Evolutionary conservation across 2,888 invertebrate genomes (phyloP), one percentile per base, ranked within the genome.

Genomic region (Parnassius smintheus): DNA sequence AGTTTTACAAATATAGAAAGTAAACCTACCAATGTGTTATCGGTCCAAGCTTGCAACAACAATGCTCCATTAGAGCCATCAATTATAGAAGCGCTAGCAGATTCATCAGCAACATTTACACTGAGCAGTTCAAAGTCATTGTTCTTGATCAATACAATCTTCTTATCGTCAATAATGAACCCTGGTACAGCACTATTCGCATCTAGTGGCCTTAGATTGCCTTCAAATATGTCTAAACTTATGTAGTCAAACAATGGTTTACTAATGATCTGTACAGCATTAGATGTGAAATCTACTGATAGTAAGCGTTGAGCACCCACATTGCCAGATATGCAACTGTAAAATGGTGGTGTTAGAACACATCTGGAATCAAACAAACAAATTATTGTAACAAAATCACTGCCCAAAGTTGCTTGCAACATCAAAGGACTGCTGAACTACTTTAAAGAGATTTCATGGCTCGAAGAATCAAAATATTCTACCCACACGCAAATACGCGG

Each of bases 261-360:
- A 69, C 88, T 83, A 68, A 92, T 86, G 53, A 91, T 81, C 66
- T 93, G 87, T 0, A 92, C 81, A 0, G 90, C 87, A 52, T 92
- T 82, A 0, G 93, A 90, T 1, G 92, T 88, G 10, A 96, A 84
- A 75, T 96, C 93, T 25, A 95, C 75, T 10, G 94, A 93, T 45
- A 94, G 90, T 18, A 96, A 77, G 65, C 94, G 88, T 65, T 92
- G 83, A 22, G 83, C 86, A 61, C 85, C 86, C 11, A 65, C 65
- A 8, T 81, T 83, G 12, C 91, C 92, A 0, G 94, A 93, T 35
- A 94, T 70, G 72, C 96, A 96, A 8, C 93, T 93, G 80, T 94
- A 94, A 79, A 93, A 94, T 8, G 94, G 93, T 1, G 93, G 92
- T 45, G 94, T 91, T 59, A 95, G 72, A 9, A 94, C 78, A 80